A percentile compares a stretch with the other conserved stretches of the same genome.
These are phyloP conservation scores for Grus americana DNA, from an alignment of 2,113 vertebrate species.

Conservation along the genomic window DNA sequence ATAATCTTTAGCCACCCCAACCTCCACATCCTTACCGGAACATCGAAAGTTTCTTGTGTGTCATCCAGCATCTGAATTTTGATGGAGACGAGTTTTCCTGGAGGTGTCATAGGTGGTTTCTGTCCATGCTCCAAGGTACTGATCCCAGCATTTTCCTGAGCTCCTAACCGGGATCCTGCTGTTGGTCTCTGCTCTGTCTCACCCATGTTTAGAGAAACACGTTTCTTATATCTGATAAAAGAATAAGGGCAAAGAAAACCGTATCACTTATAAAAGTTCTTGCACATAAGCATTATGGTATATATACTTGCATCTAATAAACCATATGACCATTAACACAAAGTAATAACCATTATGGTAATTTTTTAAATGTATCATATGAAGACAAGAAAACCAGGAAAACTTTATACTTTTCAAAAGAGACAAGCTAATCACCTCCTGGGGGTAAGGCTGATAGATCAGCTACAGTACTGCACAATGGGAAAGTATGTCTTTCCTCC, in stretches of 20 bases:
- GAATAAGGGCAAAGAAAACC: neutral
- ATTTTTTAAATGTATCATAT: neutral
- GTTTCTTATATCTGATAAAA: conserved; percentile 57
- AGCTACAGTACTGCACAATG: neutral
- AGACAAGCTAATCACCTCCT: neutral
- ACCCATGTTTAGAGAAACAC: conserved; percentile 81
- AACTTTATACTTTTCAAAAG: neutral
- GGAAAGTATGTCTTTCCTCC: neutral
- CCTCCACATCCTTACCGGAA: conserved; percentile 84
- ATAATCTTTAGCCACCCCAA: neutral
- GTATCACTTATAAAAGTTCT: neutral
- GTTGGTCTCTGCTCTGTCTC: conserved; percentile 86
- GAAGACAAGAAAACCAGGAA: neutral
- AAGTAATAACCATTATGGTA: neutral
- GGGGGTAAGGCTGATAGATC: neutral
- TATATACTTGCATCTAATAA: neutral
- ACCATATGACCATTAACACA: neutral
- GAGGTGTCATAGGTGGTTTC: conserved; percentile 85
- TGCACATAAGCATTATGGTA: neutral
- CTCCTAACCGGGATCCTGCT: conserved; percentile 89
- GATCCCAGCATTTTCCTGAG: conserved; percentile 91
- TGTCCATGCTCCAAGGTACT: conserved; percentile 94
- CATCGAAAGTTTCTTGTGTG: conserved; percentile 91
- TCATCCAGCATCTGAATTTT: conserved; percentile 96
- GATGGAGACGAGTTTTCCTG: conserved; percentile 88